phyloP scores from a whole-genome alignment of 2,113 vertebrate genomes.

The Marmota flaviventris region DNA sequence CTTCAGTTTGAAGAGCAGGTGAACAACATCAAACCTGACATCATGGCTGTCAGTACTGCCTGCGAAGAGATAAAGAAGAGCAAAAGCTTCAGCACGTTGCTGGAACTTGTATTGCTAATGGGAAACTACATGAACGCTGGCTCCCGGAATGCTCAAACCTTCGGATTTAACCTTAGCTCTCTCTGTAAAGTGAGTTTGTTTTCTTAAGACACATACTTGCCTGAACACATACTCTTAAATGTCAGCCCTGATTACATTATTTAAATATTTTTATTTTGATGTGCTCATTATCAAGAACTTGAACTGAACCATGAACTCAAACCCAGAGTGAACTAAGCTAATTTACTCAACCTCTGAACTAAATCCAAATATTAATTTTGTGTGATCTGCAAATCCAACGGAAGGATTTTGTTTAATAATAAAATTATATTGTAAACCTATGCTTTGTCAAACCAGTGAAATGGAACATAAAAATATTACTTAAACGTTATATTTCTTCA shows the following conservation, averaged over 20 bases:
- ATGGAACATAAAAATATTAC: constrained; percentile 63
- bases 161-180: constrained; percentile 97
- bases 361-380: constrained; percentile 79
- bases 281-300: constrained; percentile 72
- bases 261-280: constrained; percentile 77
- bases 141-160: constrained; percentile 97
- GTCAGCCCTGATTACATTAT: constrained; percentile 70
- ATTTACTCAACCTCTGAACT: constrained; percentile 80
- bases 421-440: constrained; percentile 65
- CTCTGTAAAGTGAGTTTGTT: constrained; percentile 96
- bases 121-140: constrained; percentile 99
- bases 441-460: constrained; percentile 62
- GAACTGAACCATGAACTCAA: constrained; percentile 75
- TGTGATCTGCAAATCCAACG: constrained; percentile 63
- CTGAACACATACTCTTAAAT: constrained; percentile 71
- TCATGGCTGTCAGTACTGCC: constrained; percentile 95
- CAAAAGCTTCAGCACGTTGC: constrained; percentile 93
- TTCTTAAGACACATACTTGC: constrained; percentile 67
- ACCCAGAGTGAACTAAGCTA: constrained; percentile 73
- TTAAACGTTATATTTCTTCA: constrained; percentile 55
- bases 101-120: constrained; percentile 97
- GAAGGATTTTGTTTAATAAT: constrained; percentile 72
- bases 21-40: constrained; percentile 96
- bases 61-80: constrained; percentile 97
- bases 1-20: constrained; percentile 99